Base-by-base conservation (phyloP, 1,140 invertebrate genomes). In the Odontomachus brunneus region DNA sequence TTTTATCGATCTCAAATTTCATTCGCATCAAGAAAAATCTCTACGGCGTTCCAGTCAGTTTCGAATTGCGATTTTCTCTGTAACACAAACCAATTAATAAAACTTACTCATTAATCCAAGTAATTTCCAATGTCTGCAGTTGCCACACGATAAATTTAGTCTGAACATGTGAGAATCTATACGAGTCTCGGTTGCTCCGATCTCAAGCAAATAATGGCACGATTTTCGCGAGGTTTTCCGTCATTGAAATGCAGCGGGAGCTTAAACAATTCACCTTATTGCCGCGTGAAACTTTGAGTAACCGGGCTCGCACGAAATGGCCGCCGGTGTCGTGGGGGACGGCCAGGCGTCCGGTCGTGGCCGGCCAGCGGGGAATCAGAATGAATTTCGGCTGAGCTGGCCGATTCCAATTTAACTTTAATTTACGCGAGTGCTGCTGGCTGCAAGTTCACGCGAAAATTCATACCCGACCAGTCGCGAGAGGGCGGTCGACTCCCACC, bases 371-470 rank as follows among this genome's bases (percentile, higher is more conserved):
- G 83, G 71, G 78, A 59, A 84, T 82, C 78, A 74, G 71, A 67
- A 84, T 82, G 76, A 81, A 84, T 72, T 73, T 74, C 62, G 57
- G 80, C 69, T 65, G 76, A 80, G 63, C 75, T 80, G 48, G 74
- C 59, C 85, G 75, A 69, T 84, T 88, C 82, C 85, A 78, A 82
- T 86, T 87, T 84, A 69, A 87, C 83, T 75, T 80, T 88, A 88
- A 88, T 85, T 88, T 85, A 88, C 84, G 75, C 59, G 81, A 83
- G 72, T 83, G 81, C 71, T 55, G 59, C 71, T 65, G 33, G 69
- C 60, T 75, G 71, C 81, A 65, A 83, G 60, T 76, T 83, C 71
- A 65, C 72, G 38, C 60, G 57, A 82, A 82, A 83, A 83, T 83
- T 83, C 81, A 83, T 83, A 83, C 72, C 24, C 81, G 81, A 63